These are phyloP conservation scores for Cheilinus undulatus DNA, from an alignment of 2,113 vertebrate genomes.

Conservation along the genomic window DNA sequence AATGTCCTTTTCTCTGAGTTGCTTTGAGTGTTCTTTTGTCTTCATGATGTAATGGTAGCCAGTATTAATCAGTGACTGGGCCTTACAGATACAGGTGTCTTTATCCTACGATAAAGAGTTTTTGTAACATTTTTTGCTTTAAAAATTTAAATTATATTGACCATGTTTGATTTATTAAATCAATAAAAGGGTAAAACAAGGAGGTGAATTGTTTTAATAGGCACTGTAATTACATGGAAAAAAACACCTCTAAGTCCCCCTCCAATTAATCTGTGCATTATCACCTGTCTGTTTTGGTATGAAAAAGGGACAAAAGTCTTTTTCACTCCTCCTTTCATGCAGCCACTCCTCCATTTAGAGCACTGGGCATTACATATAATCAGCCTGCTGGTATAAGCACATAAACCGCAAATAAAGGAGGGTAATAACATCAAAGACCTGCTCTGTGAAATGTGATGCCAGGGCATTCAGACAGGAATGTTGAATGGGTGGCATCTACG, in stretches of 20 bases:
- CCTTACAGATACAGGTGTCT: too few species aligned
- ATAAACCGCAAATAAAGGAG: constrained; percentile 68
- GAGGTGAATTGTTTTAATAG: too few species aligned
- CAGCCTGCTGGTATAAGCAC: constrained; percentile 58
- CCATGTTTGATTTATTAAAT: too few species aligned
- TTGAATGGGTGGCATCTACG: constrained; percentile 71
- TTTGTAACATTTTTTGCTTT: too few species aligned
- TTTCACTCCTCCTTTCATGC: constrained; percentile 51
- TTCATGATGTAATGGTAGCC: too few species aligned
- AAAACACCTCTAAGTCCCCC: too few species aligned
- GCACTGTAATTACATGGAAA: too few species aligned
- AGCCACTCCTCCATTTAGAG: constrained; percentile 34
- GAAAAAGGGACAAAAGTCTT: constrained; percentile 40
- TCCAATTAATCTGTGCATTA: not conserved
- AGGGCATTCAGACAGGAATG: constrained; percentile 70
- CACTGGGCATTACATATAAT: constrained; percentile 57
- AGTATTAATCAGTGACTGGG: too few species aligned
- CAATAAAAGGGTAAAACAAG: too few species aligned
- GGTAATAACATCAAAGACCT: constrained; percentile 74
- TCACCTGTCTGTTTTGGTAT: constrained; percentile 30
- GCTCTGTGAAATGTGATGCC: constrained; percentile 72
- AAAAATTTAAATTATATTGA: not conserved
- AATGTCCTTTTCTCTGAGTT: too few species aligned
- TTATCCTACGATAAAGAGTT: too few species aligned
- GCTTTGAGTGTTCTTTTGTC: too few species aligned